These are phyloP conservation scores for Gerris buenoi DNA, from an alignment of 1,140 invertebrate species.

Conservation along the genomic window DNA sequence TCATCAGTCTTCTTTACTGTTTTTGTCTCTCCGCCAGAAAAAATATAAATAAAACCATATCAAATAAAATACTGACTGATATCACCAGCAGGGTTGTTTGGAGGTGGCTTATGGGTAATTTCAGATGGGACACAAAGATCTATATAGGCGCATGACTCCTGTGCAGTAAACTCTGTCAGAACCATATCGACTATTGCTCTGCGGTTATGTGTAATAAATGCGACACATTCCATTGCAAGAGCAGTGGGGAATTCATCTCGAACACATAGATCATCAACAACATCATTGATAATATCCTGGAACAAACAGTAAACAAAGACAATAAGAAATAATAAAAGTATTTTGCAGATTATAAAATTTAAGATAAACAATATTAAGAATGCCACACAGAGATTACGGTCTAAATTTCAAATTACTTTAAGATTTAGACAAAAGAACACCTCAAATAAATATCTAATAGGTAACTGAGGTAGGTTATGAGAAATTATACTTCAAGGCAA, in stretches of 20 bases:
- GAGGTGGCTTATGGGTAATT: constrained; percentile 8
- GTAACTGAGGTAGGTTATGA: too few relatives aligned
- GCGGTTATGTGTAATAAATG: constrained; percentile 60
- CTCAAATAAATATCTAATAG: too few relatives aligned
- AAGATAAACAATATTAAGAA: too few relatives aligned
- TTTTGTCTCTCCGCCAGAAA: background rate
- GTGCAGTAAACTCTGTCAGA: constrained; percentile 53
- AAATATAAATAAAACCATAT: too few relatives aligned
- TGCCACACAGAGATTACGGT: too few relatives aligned
- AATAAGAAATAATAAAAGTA: too few relatives aligned
- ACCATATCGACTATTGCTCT: constrained; percentile 61
- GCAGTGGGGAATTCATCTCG: constrained; percentile 40
- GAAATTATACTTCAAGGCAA: too few relatives aligned
- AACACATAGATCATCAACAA: constrained; percentile 54
- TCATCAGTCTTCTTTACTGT: too few relatives aligned
- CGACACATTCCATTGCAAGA: constrained; percentile 46
- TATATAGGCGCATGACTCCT: constrained; percentile 60
- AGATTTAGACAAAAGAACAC: too few relatives aligned
- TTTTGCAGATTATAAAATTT: too few relatives aligned
- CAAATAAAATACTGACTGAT: constrained; percentile 34
- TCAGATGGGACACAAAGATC: constrained; percentile 43
- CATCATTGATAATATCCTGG: constrained; percentile 49
- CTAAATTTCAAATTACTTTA: too few relatives aligned
- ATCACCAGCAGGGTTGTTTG: constrained; percentile 30
- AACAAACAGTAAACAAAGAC: too few relatives aligned